phyloP scores from a whole-genome alignment of 2,888 invertebrate species.

The Drosophila tripunctata region DNA sequence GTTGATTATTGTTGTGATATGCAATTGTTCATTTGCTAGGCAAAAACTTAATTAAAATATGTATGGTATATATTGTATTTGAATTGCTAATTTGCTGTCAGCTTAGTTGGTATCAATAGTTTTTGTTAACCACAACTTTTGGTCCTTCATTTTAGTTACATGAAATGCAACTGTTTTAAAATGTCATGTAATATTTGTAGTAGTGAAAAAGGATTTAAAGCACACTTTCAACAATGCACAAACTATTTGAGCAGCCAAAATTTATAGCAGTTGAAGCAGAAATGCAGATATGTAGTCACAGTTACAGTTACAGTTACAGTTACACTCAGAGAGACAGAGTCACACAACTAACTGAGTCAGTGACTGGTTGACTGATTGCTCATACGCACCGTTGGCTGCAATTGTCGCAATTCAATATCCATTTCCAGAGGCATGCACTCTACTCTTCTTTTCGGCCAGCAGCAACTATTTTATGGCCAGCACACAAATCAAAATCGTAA shows the following conservation, averaged over 20 bases:
- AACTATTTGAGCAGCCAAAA: slow-evolving; percentile 7
- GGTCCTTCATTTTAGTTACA: too few relatives aligned
- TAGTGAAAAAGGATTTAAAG: too few relatives aligned
- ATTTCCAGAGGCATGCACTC: slow-evolving; percentile 7
- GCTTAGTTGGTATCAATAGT: neutral
- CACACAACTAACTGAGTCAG: slow-evolving; percentile 36
- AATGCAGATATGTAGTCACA: slow-evolving; percentile 48
- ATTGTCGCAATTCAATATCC: slow-evolving; percentile 60
- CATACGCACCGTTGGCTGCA: slow-evolving; percentile 68
- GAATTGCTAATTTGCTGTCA: slow-evolving; percentile 2
- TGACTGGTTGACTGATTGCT: slow-evolving; percentile 70
- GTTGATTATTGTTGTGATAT: neutral
- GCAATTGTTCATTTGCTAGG: slow-evolving; percentile 37
- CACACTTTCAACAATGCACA: neutral
- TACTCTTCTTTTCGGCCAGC: slow-evolving; percentile 12
- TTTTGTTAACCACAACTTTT: too few relatives aligned
- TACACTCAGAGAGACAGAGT: neutral
- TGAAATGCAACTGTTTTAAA: too few relatives aligned
- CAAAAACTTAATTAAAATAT: slow-evolving; percentile 55
- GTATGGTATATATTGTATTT: slow-evolving; percentile 24
- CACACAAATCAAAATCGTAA: slow-evolving; percentile 61
- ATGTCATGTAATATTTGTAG: too few relatives aligned
- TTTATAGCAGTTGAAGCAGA: slow-evolving; percentile 53
- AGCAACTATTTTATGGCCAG: slow-evolving; percentile 30
- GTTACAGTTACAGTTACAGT: neutral